Conservation (phyloP, 1,140 invertebrate species). For the Papilio xuthus region DNA sequence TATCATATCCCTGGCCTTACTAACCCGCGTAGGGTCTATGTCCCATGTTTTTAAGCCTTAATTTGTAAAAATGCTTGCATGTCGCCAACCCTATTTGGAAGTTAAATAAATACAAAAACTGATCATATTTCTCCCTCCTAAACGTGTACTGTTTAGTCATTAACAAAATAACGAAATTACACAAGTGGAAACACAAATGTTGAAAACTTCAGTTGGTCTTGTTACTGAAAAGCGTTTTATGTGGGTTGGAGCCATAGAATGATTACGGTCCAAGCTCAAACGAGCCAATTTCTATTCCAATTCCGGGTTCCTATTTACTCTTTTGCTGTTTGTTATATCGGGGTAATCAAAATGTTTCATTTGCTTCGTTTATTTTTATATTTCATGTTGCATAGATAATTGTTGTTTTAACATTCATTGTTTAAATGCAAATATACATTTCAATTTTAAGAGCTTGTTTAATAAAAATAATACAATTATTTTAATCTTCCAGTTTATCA, state of each 20-base stretch:
- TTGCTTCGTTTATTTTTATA: conserved; percentile 23
- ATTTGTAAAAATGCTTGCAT: too few species aligned
- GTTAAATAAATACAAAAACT: too few species aligned
- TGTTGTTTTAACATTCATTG: not conserved
- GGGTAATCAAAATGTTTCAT: conserved; percentile 29
- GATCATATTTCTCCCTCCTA: too few species aligned
- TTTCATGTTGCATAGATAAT: not conserved
- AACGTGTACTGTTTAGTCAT: too few species aligned
- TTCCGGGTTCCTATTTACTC: conserved; percentile 31
- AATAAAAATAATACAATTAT: not conserved
- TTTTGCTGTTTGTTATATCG: conserved; percentile 33
- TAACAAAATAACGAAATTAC: not conserved
- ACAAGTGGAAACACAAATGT: not conserved
- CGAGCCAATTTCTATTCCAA: conserved; percentile 34
- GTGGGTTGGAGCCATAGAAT: conserved; percentile 28
- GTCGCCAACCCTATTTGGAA: too few species aligned
- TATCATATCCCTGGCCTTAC: too few species aligned
- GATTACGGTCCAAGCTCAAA: conserved; percentile 32
- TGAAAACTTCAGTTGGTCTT: conserved; percentile 26
- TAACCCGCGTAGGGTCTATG: too few species aligned
- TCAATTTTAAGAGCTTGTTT: not conserved
- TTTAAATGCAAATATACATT: not conserved
- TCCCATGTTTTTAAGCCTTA: too few species aligned
- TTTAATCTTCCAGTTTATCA: too few species aligned
- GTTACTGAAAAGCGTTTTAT: conserved; percentile 28